Percentiles rank a stretch among this genome's conserved stretches.
Evolutionary conservation across 2,113 vertebrate species (phyloP).

Genomic region (Elaphurus davidianus): DNA sequence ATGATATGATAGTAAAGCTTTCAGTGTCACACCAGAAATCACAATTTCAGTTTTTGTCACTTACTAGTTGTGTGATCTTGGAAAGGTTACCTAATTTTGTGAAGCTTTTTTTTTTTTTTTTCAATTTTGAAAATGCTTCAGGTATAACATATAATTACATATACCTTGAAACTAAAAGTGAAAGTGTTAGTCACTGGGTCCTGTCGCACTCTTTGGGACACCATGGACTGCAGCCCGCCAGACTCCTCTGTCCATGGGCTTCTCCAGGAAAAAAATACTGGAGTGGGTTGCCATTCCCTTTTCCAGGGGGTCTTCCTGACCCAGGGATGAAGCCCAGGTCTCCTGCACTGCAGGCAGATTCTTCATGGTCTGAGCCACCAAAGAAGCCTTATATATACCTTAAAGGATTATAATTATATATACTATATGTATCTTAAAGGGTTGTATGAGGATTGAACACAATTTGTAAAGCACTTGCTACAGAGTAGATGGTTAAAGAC

Average conservation of each 20-base stretch:
- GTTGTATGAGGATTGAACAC: background rate
- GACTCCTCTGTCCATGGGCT: background rate
- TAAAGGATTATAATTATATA: background rate
- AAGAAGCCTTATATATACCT: background rate
- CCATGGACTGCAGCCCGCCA: background rate
- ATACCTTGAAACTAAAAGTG: background rate
- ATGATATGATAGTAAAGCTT: background rate
- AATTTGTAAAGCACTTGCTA: background rate
- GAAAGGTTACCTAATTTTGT: background rate
- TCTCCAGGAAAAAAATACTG: background rate
- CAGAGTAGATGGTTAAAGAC: background rate
- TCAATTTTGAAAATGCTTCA: background rate
- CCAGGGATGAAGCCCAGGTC: background rate
- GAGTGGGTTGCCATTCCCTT: background rate
- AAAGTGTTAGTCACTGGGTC: background rate
- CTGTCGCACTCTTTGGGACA: background rate
- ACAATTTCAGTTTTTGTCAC: background rate
- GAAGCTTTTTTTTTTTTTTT: background rate
- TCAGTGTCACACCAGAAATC: background rate
- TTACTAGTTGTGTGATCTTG: background rate
- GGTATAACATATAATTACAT: background rate
- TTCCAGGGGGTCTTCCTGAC: background rate
- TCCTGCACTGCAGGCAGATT: background rate
- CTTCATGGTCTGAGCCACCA: background rate
- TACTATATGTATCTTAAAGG: background rate